A percentile compares a stretch with the other conserved stretches of the same genome.
Conservation (phyloP, 2,113 vertebrate species). For the Sciurus niger region DNA sequence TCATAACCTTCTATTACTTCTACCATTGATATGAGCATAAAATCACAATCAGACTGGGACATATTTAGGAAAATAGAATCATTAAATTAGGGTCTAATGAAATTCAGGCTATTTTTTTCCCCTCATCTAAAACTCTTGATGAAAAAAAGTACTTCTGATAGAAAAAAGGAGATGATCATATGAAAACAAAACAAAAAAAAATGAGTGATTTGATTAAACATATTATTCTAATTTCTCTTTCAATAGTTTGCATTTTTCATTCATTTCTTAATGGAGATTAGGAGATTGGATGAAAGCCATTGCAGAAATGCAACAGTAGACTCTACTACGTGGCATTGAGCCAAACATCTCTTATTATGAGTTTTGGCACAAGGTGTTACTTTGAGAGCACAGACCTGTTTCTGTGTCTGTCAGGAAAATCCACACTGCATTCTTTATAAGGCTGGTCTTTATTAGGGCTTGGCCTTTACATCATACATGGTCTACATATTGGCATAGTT, state of each 20-base stretch:
- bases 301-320: constrained; percentile 34
- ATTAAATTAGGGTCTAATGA: constrained; percentile 65
- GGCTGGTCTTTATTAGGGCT: constrained; percentile 80
- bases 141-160: constrained; percentile 58
- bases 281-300: constrained; percentile 51
- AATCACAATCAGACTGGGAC: constrained; percentile 65
- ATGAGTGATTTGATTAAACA: constrained; percentile 35
- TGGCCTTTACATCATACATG: constrained; percentile 57
- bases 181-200: background rate
- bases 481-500: constrained; percentile 53
- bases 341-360: constrained; percentile 64
- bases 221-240: constrained; percentile 63
- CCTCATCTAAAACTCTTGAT: constrained; percentile 11
- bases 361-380: constrained; percentile 76
- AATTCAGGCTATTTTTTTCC: constrained; percentile 31
- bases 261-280: constrained; percentile 62
- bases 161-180: background rate
- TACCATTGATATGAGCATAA: constrained; percentile 28
- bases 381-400: constrained; percentile 62
- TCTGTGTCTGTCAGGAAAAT: constrained; percentile 62
- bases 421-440: constrained; percentile 67
- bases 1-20: constrained; percentile 48
- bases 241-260: constrained; percentile 20
- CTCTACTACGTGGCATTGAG: constrained; percentile 36
- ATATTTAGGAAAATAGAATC: constrained; percentile 66